phyloP scores from a whole-genome alignment of 2,888 invertebrate species.

The Cetonia aurata region DNA sequence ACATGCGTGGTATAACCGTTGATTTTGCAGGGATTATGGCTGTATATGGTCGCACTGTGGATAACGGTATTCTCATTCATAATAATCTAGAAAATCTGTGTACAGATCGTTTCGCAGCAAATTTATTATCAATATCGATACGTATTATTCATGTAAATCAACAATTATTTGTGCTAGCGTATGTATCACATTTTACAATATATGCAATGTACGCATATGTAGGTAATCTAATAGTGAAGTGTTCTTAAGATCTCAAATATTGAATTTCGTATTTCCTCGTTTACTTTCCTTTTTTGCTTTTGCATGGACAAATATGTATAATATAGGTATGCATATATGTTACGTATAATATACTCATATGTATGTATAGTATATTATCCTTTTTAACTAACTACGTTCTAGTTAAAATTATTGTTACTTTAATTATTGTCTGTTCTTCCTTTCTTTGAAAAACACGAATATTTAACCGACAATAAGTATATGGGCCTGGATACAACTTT shows the following conservation, averaged over 20 bases:
- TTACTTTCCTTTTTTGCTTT: constrained; percentile 1
- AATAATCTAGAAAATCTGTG: not conserved
- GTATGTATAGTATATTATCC: no score
- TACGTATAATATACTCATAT: not conserved
- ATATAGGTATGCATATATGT: no score
- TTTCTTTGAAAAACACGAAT: not conserved
- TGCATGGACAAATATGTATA: constrained; percentile 21
- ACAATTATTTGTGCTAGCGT: constrained; percentile 47
- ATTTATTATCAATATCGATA: constrained; percentile 1
- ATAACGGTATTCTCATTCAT: not conserved
- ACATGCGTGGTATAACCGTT: no score
- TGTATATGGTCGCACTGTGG: no score
- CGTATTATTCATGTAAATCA: constrained; percentile 24
- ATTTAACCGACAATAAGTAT: constrained; percentile 34
- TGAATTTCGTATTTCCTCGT: not conserved
- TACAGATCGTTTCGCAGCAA: constrained; percentile 12
- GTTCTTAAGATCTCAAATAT: constrained; percentile 23
- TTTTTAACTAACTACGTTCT: constrained; percentile 19
- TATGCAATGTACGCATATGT: constrained; percentile 3
- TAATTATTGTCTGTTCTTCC: constrained; percentile 29
- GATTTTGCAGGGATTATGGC: no score
- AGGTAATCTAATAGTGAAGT: constrained; percentile 6
- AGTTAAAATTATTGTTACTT: constrained; percentile 37
- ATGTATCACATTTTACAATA: constrained; percentile 47
- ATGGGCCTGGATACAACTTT: no score